Conservation (phyloP, 2,113 vertebrate genomes). For the Crocuta crocuta region DNA sequence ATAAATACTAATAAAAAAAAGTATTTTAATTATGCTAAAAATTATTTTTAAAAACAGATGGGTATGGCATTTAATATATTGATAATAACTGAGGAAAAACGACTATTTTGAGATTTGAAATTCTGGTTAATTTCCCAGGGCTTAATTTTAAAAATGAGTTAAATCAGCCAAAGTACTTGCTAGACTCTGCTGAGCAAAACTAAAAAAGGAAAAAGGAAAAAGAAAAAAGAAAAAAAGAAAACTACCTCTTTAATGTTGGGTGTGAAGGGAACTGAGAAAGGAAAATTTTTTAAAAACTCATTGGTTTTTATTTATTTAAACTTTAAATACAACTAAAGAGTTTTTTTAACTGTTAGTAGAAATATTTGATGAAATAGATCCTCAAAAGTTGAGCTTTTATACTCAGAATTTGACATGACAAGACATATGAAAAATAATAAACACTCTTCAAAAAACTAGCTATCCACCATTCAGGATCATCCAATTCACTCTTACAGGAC, state of each 20-base stretch:
- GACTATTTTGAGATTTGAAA: background rate
- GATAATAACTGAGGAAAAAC: background rate
- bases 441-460: background rate
- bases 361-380: background rate
- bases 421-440: constrained; percentile 8
- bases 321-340: background rate
- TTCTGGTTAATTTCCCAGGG: background rate
- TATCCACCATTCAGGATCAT: background rate
- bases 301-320: constrained; percentile 15
- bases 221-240: background rate
- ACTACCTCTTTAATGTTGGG: background rate
- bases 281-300: background rate
- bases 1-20: background rate
- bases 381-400: constrained; percentile 2
- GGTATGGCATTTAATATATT: background rate
- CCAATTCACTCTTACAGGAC: background rate
- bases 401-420: background rate
- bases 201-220: no score
- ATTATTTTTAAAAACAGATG: background rate
- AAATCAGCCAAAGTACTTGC: constrained; percentile 3
- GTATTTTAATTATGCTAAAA: constrained; percentile 7
- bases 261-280: background rate
- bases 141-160: constrained; percentile 42
- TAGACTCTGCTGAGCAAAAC: background rate
- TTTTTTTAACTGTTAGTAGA: background rate